Evolutionary conservation across 2,888 invertebrate genomes (phyloP), one percentile per base, ranked within the genome.

Genomic region (Melinaea menophilus): DNA sequence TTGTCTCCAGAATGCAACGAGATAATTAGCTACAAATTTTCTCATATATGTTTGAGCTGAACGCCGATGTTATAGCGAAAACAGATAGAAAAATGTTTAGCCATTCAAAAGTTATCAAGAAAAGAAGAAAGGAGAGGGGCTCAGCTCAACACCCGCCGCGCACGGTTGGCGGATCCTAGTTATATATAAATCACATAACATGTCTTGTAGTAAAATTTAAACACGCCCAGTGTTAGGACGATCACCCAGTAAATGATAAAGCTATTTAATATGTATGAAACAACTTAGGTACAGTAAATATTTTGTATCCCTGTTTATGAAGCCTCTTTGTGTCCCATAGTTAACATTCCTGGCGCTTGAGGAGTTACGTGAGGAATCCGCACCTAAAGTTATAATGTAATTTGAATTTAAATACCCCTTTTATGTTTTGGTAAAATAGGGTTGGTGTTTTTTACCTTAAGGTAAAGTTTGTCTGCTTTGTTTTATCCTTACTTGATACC

Each of bases 291-390:
- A 61, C 47, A 60, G 61, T 64, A 66, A 65, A 67, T 65, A 65
- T 69, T 67, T 63, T 55, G 63, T 60, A 61, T 64, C 61, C 62
- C 64, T 66, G 64, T 65, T 65, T 69, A 64, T 60, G 55, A 55
- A 47, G 59, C 56, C 58, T 55, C 80, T 79, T 78, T 82, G 78
- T 68, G 64, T 67, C 69, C 72, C 79, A 78, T 78, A 76, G 72
- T 81, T 80, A 76, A 74, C 75, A 82, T 83, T 82, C 81, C 76
- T 62, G 47, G 47, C 62, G 65, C 67, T 66, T 65, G 61, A 66
- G 69, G 63, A 71, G 69, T 68, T 70, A 72, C 68, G 71, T 64
- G 59, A 51, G 73, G 70, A 72, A 72, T 72, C 69, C 70, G 65
- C 71, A 73, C 71, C 66, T 68, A 65, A 63, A 78, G 75, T 78